Percentiles rank a stretch among this genome's conserved stretches.
phyloP scores from a whole-genome alignment of 2,113 vertebrate genomes.

The Stictonetta naevosa region DNA sequence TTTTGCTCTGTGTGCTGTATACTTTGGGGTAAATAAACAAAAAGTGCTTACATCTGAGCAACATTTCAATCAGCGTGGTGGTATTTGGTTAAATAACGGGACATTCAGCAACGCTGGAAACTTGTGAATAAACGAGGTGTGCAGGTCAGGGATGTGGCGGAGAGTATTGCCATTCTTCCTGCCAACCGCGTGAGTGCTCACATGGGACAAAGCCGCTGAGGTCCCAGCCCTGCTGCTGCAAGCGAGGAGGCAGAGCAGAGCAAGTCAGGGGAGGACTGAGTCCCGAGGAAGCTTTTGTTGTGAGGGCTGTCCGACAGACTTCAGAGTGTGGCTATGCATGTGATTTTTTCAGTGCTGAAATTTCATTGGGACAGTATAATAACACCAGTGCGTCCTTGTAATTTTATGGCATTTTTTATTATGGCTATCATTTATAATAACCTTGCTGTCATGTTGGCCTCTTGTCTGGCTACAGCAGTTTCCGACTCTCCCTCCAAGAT shows the following conservation, averaged over 20 bases:
- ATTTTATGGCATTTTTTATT: slow-evolving; percentile 42
- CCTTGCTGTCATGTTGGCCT: background rate
- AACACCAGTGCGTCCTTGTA: background rate
- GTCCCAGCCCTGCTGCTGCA: background rate
- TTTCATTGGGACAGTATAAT: slow-evolving; percentile 23
- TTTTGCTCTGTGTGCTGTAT: background rate
- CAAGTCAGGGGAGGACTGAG: background rate
- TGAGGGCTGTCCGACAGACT: background rate
- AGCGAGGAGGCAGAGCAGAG: background rate
- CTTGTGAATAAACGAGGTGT: background rate
- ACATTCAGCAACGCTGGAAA: background rate
- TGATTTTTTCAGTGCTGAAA: background rate
- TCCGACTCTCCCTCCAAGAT: background rate
- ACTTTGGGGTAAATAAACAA: background rate
- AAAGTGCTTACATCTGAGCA: background rate
- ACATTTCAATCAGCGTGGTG: background rate
- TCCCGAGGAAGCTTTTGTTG: background rate
- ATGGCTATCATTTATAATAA: background rate
- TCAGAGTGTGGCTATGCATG: background rate
- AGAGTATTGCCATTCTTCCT: background rate
- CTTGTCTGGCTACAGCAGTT: background rate
- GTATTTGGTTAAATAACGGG: background rate
- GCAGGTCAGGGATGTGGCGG: background rate
- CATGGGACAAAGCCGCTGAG: background rate
- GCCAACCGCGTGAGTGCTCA: background rate